Evolutionary conservation across 2,113 vertebrate genomes (phyloP), one percentile per base, ranked within the genome.

Genomic region (Ciconia stormi): DNA sequence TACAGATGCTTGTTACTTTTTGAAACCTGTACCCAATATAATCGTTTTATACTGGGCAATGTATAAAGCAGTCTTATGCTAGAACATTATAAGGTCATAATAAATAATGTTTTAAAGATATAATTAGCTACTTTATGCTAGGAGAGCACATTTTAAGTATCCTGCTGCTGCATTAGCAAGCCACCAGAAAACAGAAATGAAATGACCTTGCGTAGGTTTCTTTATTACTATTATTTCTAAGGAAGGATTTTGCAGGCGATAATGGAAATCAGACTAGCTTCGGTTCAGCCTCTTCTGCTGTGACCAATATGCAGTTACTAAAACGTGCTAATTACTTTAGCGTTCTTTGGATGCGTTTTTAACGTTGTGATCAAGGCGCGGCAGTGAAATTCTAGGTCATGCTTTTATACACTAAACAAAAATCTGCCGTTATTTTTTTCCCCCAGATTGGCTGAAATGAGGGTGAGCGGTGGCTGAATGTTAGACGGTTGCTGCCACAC

Each of bases 1-100:
- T 98, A 98, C 97, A 98, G 97, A 98, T 97, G 98, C 98, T 97
- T 98, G 97, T 98, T 98, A 97, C 94, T 98, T 97, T 98, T 97
- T 98, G 96, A 97, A 97, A 96, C 96, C 98, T 95, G 96, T 97
- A 93, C 97, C 94, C 67, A 93, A 91, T 96, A 95, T 98, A 98
- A 98, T 98, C 91, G 53, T 97, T 98, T 98, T 97, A 97, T 96
- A 95, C 97, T 97, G 97, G 97, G 97, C 96, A 93, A 95, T 89
- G 95, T 46, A 87, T 95, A 98, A 96, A 95, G 92, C 90, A 92
- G 95, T 91, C 91, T 96, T 96, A 93, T 94, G 90, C 95, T 96
- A 81, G 93, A 97, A 95, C 89, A 91, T 92, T 86, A 94, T 95
- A 97, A 97, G 96, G 97, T 97, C 91, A 90, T 94, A 97, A 95